Conservation (phyloP, 1,140 invertebrate genomes). For the Cecropterus lyciades region DNA sequence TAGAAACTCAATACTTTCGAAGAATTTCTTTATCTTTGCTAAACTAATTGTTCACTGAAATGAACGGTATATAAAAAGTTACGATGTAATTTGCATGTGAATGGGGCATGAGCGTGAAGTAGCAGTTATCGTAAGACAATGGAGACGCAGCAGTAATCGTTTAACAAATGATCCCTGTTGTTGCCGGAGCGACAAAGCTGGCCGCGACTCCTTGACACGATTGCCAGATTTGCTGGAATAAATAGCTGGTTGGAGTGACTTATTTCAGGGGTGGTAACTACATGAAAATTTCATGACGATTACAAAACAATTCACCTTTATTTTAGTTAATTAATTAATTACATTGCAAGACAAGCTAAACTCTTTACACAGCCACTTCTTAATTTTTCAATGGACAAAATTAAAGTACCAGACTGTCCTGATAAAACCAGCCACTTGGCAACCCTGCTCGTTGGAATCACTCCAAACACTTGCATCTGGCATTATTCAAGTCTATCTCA, state of each 20-base stretch:
- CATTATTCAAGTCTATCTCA: slow-evolving; percentile 39
- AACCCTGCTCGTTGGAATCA: slow-evolving; percentile 25
- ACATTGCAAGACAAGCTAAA: neutral
- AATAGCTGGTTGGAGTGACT: neutral
- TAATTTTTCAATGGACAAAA: neutral
- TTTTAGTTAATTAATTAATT: too few relatives aligned
- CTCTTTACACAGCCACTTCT: neutral
- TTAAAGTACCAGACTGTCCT: neutral
- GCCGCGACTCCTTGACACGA: slow-evolving; percentile 20
- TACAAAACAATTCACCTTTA: too few relatives aligned
- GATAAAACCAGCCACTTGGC: neutral
- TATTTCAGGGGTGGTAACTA: neutral
- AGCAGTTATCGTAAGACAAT: slow-evolving; percentile 39
- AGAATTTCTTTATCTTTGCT: slow-evolving; percentile 18
- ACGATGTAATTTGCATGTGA: slow-evolving; percentile 41
- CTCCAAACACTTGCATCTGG: slow-evolving; percentile 36
- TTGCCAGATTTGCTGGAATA: slow-evolving; percentile 18
- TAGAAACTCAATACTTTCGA: neutral
- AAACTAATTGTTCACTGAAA: slow-evolving; percentile 21
- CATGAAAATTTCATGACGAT: too few relatives aligned
- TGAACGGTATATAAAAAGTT: slow-evolving; percentile 42
- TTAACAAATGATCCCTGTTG: slow-evolving; percentile 33
- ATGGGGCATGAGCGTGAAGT: slow-evolving; percentile 35
- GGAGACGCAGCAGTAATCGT: slow-evolving; percentile 36
- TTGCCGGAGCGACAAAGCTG: neutral